phyloP scores from a whole-genome alignment of 2,113 vertebrate species.

The Corvus moneduloides region DNA sequence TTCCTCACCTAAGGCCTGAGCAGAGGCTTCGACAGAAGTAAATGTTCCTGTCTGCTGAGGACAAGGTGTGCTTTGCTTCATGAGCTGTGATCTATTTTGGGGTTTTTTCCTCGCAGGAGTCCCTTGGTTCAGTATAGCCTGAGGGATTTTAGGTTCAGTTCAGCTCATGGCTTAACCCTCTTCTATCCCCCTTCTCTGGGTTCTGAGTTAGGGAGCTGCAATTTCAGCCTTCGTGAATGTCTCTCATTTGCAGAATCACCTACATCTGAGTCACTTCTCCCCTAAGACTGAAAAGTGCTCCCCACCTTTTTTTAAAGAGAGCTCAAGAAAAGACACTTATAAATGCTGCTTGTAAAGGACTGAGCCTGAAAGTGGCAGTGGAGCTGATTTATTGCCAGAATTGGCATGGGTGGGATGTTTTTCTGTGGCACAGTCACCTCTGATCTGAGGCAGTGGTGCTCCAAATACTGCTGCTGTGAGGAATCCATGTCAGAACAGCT shows the following conservation, averaged over 20 bases:
- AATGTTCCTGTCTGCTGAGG: not conserved
- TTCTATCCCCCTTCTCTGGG: not conserved
- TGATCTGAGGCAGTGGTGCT: not conserved
- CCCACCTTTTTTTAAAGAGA: not conserved
- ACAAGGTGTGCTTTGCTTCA: not conserved
- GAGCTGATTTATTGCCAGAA: not conserved
- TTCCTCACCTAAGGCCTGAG: not conserved
- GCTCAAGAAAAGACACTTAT: not conserved
- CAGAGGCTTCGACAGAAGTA: not conserved
- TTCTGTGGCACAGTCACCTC: not conserved
- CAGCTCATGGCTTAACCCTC: not conserved
- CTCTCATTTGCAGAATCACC: not conserved
- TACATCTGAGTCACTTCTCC: not conserved
- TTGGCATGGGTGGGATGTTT: not conserved
- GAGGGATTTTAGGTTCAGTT: not conserved
- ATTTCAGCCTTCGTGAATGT: not conserved
- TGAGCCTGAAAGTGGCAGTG: not conserved
- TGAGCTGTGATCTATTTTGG: not conserved
- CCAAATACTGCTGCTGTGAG: not conserved
- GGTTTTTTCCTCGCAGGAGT: not conserved
- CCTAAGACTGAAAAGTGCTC: not conserved
- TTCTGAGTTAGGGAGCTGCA: not conserved
- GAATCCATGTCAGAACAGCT: rapidly evolving
- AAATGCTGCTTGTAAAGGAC: not conserved
- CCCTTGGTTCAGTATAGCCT: not conserved